Conservation (phyloP, 2,113 vertebrate species). For the Serilophus lunatus region DNA sequence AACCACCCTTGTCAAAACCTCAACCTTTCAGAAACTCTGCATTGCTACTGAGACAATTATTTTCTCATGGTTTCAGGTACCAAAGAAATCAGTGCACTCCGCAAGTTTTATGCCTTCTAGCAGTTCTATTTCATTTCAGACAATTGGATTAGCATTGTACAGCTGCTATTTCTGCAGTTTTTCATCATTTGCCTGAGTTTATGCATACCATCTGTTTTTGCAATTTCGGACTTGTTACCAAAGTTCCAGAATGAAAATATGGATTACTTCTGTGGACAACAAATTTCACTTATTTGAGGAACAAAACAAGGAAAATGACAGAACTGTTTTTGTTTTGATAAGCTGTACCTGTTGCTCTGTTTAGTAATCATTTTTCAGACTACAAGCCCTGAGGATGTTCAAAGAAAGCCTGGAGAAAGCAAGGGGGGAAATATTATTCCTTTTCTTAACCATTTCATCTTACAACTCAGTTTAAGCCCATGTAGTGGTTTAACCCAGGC, state of each 20-base stretch:
- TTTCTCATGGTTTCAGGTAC: background rate
- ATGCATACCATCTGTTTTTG: background rate
- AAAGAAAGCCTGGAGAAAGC: background rate
- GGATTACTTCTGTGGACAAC: background rate
- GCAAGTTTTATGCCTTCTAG: conserved; percentile 3
- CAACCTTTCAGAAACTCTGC: background rate
- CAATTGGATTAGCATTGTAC: background rate
- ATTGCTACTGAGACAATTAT: background rate
- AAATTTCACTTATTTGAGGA: background rate
- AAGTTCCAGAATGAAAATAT: background rate
- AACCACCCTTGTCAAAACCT: background rate
- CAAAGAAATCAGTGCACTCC: background rate
- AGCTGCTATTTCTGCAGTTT: background rate
- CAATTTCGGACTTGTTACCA: background rate
- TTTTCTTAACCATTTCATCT: background rate
- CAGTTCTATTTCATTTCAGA: background rate
- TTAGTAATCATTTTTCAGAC: background rate
- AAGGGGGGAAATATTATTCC: background rate
- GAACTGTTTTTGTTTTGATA: background rate
- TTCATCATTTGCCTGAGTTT: conserved; percentile 35
- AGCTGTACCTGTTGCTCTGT: background rate
- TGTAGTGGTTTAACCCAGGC: too few relatives aligned
- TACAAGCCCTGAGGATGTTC: background rate
- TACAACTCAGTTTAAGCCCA: background rate
- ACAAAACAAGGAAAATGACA: background rate